Conservation (phyloP, 2,797 vertebrate species). For the Sebastes hubbsi region DNA sequence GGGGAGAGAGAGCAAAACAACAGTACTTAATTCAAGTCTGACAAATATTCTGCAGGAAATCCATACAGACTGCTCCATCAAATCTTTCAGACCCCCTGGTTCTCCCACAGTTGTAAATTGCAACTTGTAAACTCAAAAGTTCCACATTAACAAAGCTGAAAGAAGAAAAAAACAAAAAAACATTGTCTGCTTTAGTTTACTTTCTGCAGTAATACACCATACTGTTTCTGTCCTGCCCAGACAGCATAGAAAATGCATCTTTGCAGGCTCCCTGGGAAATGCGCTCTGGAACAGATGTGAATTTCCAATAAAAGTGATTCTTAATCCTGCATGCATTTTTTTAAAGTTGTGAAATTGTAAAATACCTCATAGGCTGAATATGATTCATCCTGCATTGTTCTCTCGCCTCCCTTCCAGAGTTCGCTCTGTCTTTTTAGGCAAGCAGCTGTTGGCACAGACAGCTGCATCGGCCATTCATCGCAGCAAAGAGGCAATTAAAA, state of each 20-base stretch:
- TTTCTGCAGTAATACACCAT: conserved; percentile 36
- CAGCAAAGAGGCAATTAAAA: conserved; percentile 77
- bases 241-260: conserved; percentile 64
- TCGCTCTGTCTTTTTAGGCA: conserved; percentile 68
- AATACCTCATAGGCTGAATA: conserved; percentile 67
- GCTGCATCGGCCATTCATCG: conserved; percentile 80
- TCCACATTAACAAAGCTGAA: conserved; percentile 59
- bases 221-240: conserved; percentile 48
- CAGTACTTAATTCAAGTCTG: conserved; percentile 76
- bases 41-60: conserved; percentile 76
- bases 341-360: conserved; percentile 74
- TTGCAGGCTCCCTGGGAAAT: conserved; percentile 68
- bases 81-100: conserved; percentile 61
- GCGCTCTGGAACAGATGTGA: conserved; percentile 67
- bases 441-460: conserved; percentile 85
- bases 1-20: conserved; percentile 69
- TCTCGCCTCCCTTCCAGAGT: conserved; percentile 58
- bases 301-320: conserved; percentile 69
- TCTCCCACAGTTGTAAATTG: conserved; percentile 60
- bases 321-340: conserved; percentile 71
- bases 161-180: conserved; percentile 18
- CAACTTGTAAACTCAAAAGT: conserved; percentile 61
- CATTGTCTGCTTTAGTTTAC: conserved; percentile 51
- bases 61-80: conserved; percentile 61
- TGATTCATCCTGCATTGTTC: conserved; percentile 72